phyloP scores from a whole-genome alignment of 2,797 vertebrate species.

The Xiphophorus birchmanni region DNA sequence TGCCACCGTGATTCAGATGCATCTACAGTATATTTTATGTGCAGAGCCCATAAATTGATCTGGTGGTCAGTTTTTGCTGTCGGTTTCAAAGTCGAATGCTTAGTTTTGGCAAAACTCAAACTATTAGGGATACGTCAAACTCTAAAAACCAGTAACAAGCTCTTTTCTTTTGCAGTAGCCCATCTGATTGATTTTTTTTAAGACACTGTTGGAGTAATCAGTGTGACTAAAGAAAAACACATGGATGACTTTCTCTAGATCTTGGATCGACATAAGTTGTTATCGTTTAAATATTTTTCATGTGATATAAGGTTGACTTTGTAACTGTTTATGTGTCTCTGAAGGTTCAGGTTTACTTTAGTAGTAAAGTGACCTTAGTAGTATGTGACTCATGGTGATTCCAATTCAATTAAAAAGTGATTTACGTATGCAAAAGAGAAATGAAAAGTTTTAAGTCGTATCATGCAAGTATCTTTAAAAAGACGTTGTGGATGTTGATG shows the following conservation, averaged over 20 bases:
- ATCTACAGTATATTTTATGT: slow-evolving; percentile 32
- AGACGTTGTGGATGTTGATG: too few species aligned
- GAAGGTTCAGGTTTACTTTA: too few species aligned
- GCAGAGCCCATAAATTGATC: background rate
- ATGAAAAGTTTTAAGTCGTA: background rate
- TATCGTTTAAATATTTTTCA: too few species aligned
- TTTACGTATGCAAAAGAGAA: background rate
- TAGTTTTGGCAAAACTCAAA: slow-evolving; percentile 32
- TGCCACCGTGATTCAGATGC: slow-evolving; percentile 22
- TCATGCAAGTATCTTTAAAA: background rate
- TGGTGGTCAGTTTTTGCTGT: slow-evolving; percentile 1
- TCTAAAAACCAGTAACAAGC: background rate
- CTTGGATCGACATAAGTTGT: too few species aligned
- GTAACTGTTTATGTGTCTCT: too few species aligned
- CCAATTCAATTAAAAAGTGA: background rate
- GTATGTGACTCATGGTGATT: background rate
- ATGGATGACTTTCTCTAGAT: too few species aligned
- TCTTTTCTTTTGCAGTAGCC: background rate
- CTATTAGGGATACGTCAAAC: slow-evolving; percentile 30
- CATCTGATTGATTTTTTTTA: background rate
- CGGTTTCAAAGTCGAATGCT: slow-evolving; percentile 36
- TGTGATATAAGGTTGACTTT: too few species aligned
- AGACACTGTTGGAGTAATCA: too few species aligned
- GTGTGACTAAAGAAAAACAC: too few species aligned
- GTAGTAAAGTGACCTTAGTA: too few species aligned